phyloP scores from a whole-genome alignment of 1,140 invertebrate genomes.

The Drosophila grimshawi region DNA sequence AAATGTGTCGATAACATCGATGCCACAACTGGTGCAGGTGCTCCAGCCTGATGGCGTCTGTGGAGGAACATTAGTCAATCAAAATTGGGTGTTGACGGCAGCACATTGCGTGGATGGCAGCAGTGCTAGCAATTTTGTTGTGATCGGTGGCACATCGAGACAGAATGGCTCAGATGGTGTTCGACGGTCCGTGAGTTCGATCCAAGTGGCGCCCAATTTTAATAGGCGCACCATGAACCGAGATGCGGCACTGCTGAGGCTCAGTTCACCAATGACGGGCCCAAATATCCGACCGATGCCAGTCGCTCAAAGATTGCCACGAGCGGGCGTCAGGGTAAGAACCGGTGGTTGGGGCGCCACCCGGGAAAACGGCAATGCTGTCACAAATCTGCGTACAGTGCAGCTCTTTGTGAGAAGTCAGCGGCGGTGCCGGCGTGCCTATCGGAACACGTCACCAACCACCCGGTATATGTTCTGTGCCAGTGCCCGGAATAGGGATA shows the following conservation, averaged over 20 bases:
- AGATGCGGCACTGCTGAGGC: slow-evolving; percentile 57
- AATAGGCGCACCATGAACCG: slow-evolving; percentile 39
- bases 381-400: slow-evolving; percentile 7
- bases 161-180: slow-evolving; percentile 47
- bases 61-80: slow-evolving; percentile 37
- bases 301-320: slow-evolving; percentile 29
- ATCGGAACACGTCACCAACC: slow-evolving; percentile 29
- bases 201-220: slow-evolving; percentile 25
- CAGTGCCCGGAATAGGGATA: slow-evolving; percentile 22
- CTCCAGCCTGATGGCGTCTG: slow-evolving; percentile 40
- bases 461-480: slow-evolving; percentile 61
- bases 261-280: slow-evolving; percentile 41
- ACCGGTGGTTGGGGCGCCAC: slow-evolving; percentile 60
- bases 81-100: slow-evolving; percentile 50
- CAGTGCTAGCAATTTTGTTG: background rate
- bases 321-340: slow-evolving; percentile 24
- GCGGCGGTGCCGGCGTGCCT: background rate
- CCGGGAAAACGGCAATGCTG: slow-evolving; percentile 32
- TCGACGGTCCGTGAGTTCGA: slow-evolving; percentile 2
- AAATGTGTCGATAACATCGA: slow-evolving; percentile 5
- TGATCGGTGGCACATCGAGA: slow-evolving; percentile 47
- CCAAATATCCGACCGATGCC: slow-evolving; percentile 54
- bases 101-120: slow-evolving; percentile 49
- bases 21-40: slow-evolving; percentile 53
- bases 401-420: slow-evolving; percentile 7